A percentile compares a stretch with the other conserved stretches of the same genome.
Conservation (phyloP, 2,888 invertebrate genomes). For the Platycnemis pennipes region DNA sequence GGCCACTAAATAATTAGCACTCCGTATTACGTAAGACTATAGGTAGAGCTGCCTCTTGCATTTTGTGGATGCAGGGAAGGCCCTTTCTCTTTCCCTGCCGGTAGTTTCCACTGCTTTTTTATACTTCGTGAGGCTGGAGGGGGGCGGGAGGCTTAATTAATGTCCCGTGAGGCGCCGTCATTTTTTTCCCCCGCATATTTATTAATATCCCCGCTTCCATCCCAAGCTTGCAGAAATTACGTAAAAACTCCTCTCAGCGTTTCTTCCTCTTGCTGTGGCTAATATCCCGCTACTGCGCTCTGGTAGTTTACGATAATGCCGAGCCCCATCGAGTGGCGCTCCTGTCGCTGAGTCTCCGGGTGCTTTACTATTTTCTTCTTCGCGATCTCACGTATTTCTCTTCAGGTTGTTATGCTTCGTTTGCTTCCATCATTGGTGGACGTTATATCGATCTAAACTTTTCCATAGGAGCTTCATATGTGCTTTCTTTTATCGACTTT, state of each 20-base stretch:
- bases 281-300: neutral
- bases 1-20: conserved; percentile 3
- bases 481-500: too few relatives aligned
- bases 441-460: too few relatives aligned
- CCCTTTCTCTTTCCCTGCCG: neutral
- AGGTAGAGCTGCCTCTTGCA: too few relatives aligned
- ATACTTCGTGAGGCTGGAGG: neutral
- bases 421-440: too few relatives aligned
- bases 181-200: neutral
- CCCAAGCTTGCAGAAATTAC: neutral
- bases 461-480: too few relatives aligned
- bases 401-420: too few relatives aligned
- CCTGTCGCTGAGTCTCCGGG: too few relatives aligned
- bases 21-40: neutral
- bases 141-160: neutral
- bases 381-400: too few relatives aligned
- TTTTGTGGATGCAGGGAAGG: too few relatives aligned
- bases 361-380: too few relatives aligned
- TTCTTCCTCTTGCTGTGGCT: neutral
- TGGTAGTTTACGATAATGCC: neutral
- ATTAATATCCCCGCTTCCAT: neutral
- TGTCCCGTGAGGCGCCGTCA: neutral
- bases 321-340: neutral
- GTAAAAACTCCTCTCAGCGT: neutral
- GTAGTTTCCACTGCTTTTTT: neutral